Conservation (phyloP, 2,888 invertebrate species). For the Gastracanthus pulcherrimus region DNA sequence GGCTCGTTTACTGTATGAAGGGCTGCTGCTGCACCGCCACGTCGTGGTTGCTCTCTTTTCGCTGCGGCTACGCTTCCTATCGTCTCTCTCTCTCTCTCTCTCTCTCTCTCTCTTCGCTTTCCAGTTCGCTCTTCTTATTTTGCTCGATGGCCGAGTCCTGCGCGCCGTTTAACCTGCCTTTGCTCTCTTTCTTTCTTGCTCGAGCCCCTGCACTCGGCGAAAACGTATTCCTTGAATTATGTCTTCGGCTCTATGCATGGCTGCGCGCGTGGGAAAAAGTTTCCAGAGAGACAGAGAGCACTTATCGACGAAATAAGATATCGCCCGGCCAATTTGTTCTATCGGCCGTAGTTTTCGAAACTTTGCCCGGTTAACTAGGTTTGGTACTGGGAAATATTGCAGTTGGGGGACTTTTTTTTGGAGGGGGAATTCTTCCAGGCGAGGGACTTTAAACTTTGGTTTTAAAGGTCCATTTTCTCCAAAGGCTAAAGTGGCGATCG, state of each 20-base stretch:
- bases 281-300: background rate
- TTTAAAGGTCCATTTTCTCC: background rate
- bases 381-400: too few relatives aligned
- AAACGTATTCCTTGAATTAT: background rate
- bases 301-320: conserved; percentile 18
- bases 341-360: too few relatives aligned
- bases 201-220: background rate
- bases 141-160: background rate
- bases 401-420: too few relatives aligned
- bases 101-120: conserved; percentile 19
- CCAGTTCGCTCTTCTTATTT: background rate
- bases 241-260: too few relatives aligned
- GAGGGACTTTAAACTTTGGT: background rate
- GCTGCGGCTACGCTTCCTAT: too few relatives aligned
- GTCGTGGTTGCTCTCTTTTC: too few relatives aligned
- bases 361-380: too few relatives aligned
- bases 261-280: conserved; percentile 36
- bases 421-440: background rate
- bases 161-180: conserved; percentile 2
- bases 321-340: background rate
- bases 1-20: background rate
- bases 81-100: too few relatives aligned
- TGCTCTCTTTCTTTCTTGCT: background rate
- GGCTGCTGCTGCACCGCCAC: background rate
- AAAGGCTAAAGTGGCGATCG: too few relatives aligned